These are phyloP conservation scores for Rhagonycha fulva DNA, from an alignment of 2,888 invertebrate genomes.

Conservation along the genomic window DNA sequence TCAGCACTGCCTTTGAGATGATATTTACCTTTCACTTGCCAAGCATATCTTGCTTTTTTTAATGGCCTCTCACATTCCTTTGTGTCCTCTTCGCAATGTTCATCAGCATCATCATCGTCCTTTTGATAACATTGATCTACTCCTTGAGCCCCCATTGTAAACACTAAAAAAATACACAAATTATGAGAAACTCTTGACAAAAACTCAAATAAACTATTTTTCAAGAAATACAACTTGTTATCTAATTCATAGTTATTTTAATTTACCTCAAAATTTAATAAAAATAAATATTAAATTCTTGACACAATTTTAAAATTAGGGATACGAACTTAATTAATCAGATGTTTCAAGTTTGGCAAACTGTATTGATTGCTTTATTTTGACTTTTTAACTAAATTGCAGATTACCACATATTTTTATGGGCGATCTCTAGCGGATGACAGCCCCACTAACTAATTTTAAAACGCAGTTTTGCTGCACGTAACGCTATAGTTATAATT, in stretches of 20 bases:
- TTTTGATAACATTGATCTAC: background rate
- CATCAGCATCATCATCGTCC: background rate
- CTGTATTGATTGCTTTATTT: background rate
- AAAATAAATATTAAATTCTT: background rate
- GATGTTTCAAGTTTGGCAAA: background rate
- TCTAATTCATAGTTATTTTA: background rate
- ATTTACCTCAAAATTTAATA: background rate
- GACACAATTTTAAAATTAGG: background rate
- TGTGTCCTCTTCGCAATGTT: background rate
- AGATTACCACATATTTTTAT: background rate
- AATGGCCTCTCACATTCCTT: conserved; percentile 62
- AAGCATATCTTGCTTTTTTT: conserved; percentile 69
- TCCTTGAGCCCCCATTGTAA: background rate
- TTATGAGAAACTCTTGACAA: background rate
- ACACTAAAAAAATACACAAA: background rate
- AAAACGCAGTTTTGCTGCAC: rapidly evolving
- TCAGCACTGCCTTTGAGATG: conserved; percentile 59
- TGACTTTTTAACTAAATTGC: background rate
- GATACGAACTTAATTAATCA: background rate
- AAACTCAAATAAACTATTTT: background rate
- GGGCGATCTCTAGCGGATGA: background rate
- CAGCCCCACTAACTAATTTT: background rate
- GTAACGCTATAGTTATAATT: background rate
- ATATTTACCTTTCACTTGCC: conserved; percentile 70
- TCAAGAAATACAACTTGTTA: background rate